A percentile compares a stretch with the other conserved stretches of the same genome.
These are phyloP conservation scores for Peromyscus aztecus DNA, from an alignment of 2,797 vertebrate species.

Conservation along the genomic window DNA sequence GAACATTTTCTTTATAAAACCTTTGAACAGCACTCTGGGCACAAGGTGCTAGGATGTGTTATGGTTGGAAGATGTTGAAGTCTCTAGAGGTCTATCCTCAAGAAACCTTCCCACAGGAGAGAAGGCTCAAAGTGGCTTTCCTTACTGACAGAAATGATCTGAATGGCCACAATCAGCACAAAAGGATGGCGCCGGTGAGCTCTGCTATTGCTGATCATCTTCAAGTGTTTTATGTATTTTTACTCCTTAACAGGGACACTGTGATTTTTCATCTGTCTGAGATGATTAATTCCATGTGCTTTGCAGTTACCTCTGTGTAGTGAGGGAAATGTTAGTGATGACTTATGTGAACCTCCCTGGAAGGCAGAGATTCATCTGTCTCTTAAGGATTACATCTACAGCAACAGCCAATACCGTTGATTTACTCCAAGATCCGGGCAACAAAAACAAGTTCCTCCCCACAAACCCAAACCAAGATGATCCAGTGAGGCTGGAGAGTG, in stretches of 20 bases:
- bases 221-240: slow-evolving; percentile 34
- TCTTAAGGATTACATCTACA: neutral
- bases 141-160: neutral
- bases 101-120: neutral
- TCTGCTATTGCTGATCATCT: neutral
- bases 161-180: neutral
- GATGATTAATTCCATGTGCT: neutral
- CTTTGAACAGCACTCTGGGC: neutral
- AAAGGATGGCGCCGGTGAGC: neutral
- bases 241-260: neutral
- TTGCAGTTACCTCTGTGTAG: neutral
- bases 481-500: neutral
- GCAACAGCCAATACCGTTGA: neutral
- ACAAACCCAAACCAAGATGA: neutral
- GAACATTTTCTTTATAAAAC: neutral
- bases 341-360: neutral
- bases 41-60: neutral
- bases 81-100: neutral
- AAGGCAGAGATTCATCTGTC: neutral
- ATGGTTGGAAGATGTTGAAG: neutral
- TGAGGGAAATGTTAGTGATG: neutral
- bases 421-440: neutral
- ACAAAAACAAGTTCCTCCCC: neutral
- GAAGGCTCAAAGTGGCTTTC: neutral
- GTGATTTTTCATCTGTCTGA: neutral